Percentiles rank a stretch among this genome's conserved stretches.
Evolutionary conservation across 2,113 vertebrate genomes (phyloP).

Genomic region (Gnathonemus echidnorhynchus): DNA sequence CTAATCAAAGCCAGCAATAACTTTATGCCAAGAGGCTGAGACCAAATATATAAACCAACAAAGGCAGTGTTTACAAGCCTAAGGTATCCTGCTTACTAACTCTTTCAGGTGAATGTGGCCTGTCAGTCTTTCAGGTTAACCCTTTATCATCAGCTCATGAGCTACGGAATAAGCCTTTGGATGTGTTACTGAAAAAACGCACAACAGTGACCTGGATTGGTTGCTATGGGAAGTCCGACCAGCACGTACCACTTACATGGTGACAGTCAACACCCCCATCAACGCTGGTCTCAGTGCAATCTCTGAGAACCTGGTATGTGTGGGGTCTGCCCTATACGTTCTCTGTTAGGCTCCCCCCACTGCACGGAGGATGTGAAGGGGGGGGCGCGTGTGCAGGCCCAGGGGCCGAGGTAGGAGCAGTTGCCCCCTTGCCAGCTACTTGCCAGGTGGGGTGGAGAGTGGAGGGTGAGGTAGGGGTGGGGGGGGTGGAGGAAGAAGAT

Average conservation of each 20-base stretch:
- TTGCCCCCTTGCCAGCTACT: not conserved
- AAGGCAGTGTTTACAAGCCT: not conserved
- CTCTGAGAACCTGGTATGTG: not conserved
- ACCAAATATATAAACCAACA: not conserved
- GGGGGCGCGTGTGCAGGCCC: not conserved
- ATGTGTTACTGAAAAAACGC: not conserved
- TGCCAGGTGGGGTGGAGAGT: not conserved
- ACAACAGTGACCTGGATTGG: not conserved
- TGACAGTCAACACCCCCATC: not conserved
- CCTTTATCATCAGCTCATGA: not conserved
- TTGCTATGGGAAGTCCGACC: not conserved
- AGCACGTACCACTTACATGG: not conserved
- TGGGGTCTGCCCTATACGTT: not conserved
- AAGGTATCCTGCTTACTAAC: not conserved
- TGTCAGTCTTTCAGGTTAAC: not conserved
- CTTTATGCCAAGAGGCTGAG: not conserved
- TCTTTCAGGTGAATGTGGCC: not conserved
- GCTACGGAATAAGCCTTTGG: not conserved
- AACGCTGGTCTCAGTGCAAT: not conserved
- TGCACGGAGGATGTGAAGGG: not conserved
- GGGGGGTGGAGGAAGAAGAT: not conserved
- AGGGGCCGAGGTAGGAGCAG: not conserved
- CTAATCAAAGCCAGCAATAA: not conserved
- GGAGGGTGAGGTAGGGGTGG: not conserved
- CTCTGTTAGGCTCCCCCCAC: not conserved